Evolutionary conservation across 1,140 invertebrate species (phyloP).

Genomic region (Drosophila bocqueti): DNA sequence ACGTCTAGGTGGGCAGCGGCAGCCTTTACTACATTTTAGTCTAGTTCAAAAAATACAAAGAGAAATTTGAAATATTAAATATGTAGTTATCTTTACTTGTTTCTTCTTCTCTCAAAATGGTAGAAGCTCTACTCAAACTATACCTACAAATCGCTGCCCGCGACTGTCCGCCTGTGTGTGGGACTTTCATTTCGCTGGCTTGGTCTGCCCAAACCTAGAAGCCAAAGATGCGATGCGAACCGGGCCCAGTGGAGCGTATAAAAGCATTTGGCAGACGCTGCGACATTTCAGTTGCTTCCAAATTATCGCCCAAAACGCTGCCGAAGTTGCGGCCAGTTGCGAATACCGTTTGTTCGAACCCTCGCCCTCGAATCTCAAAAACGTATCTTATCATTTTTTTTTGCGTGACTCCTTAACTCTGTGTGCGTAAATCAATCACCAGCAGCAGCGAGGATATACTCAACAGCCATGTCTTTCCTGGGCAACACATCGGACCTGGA

Average conservation of each 20-base stretch:
- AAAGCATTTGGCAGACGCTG: slow-evolving; percentile 58
- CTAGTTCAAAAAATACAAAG: too few species aligned
- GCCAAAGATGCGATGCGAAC: slow-evolving; percentile 50
- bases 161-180: slow-evolving; percentile 28
- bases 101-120: too few species aligned
- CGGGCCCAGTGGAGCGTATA: slow-evolving; percentile 60
- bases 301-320: slow-evolving; percentile 56
- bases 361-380: not conserved
- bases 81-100: not conserved
- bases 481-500: slow-evolving; percentile 83
- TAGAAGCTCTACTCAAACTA: too few species aligned
- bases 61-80: not conserved
- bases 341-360: slow-evolving; percentile 4
- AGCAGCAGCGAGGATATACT: not conserved
- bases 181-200: slow-evolving; percentile 62
- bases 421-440: not conserved
- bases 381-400: not conserved
- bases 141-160: not conserved
- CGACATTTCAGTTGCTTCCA: slow-evolving; percentile 76
- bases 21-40: not conserved
- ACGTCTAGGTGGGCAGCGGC: not conserved
- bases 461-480: slow-evolving; percentile 72
- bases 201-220: slow-evolving; percentile 39
- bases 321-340: slow-evolving; percentile 17
- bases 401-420: not conserved